phyloP scores from a whole-genome alignment of 2,797 vertebrate species.

The Diplodus puntazzo region DNA sequence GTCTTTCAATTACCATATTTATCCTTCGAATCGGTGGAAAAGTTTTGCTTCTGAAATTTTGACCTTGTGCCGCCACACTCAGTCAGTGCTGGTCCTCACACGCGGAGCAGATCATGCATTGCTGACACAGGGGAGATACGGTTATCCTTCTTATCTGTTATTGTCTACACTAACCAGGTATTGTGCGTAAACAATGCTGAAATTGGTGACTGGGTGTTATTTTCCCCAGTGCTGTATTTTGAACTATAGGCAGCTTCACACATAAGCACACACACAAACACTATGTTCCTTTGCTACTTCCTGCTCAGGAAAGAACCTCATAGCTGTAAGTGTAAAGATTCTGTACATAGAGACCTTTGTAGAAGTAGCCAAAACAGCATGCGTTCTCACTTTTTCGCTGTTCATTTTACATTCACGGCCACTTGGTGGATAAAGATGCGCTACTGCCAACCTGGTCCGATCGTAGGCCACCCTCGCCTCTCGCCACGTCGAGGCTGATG shows the following conservation, averaged over 20 bases:
- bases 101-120: conserved; percentile 2
- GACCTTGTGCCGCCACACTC: conserved; percentile 33
- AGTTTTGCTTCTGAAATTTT: conserved; percentile 43
- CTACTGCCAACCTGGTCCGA: conserved; percentile 40
- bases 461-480: conserved; percentile 30
- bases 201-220: conserved; percentile 47
- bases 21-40: conserved; percentile 49
- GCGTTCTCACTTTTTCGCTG: conserved; percentile 76
- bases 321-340: conserved; percentile 81
- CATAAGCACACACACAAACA: conserved; percentile 53
- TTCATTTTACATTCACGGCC: conserved; percentile 68
- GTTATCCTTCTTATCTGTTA: conserved; percentile 31
- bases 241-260: conserved; percentile 71
- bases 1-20: conserved; percentile 57
- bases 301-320: conserved; percentile 80
- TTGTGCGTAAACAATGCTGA: conserved; percentile 42
- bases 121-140: conserved; percentile 22
- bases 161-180: conserved; percentile 32
- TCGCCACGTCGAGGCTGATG: conserved; percentile 33
- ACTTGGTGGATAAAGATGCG: conserved; percentile 66
- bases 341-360: conserved; percentile 85
- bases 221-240: conserved; percentile 45
- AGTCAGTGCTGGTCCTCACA: conserved; percentile 33
- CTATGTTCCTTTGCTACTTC: conserved; percentile 66
- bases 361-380: conserved; percentile 87